Base-by-base conservation (phyloP, 1,140 invertebrate genomes). In the fruit fly (Drosophila melanogaster) region DNA sequence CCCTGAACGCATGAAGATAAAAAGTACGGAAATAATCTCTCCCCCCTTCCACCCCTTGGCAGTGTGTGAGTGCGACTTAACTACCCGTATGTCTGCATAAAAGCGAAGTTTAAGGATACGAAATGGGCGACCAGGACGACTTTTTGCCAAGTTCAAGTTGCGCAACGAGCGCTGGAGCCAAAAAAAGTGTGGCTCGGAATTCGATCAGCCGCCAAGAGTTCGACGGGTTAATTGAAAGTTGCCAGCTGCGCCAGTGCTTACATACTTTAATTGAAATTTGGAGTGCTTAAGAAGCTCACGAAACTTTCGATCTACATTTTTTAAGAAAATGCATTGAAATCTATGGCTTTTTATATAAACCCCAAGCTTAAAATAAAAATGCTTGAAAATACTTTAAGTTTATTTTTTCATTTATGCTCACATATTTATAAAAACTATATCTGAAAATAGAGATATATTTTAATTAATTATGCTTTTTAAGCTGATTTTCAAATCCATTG, bases 1-100 rank as follows among this genome's bases (percentile, higher is more conserved):
- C 73, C 54, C 74, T 77, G 74, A 70, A 76, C 72, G 72, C 73
- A 77, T 60, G 49, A 26, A 77, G 74, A 77, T 77, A 77, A 77
- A 67, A 77, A 61, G 50, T 59, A 47, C 55, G 62, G 65, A 75
- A 75, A 76, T 76, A 76, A 76, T 76, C 71, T 75, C 47, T 53
- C 40, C 19, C n/a, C n/a, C n/a, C n/a, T n/a, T n/a, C n/a, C n/a
- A n/a, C n/a, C n/a, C n/a, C n/a, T n/a, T n/a, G n/a, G n/a, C n/a
- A n/a, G n/a, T 24, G 49, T 26, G 33, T 51, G 24, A 1, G 24
- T 11, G 59, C 53, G 71, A 75, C 72, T 75, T 76, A 75, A 71
- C 67, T 70, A 70, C 65, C 67, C 64, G 67, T 71, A 70, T 71
- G 67, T 71, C 67, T 71, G 64, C 67, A 71, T 70, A 71, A 70